Evolutionary conservation across 2,797 vertebrate species (phyloP).

Genomic region (Ciconia nigra): DNA sequence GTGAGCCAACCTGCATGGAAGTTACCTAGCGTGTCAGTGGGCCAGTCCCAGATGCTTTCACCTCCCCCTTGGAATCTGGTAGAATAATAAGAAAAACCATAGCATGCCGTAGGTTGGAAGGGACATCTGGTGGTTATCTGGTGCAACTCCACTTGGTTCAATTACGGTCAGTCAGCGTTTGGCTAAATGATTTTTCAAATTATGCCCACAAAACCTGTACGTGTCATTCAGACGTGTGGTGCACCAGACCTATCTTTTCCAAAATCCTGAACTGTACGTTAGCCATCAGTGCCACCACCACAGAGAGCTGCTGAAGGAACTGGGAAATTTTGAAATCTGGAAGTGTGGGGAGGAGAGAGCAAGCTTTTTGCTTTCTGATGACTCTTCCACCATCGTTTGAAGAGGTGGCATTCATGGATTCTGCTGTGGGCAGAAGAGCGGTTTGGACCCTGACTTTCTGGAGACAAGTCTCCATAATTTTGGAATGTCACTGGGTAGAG

Average conservation of each 20-base stretch:
- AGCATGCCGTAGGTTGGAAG: neutral
- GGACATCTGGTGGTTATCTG: neutral
- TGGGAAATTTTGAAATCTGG: neutral
- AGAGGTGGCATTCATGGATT: neutral
- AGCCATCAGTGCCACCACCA: neutral
- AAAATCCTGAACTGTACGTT: neutral
- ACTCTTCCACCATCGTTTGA: rapidly evolving
- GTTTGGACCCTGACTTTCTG: neutral
- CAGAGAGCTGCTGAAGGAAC: neutral
- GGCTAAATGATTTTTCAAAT: neutral
- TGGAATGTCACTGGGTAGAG: neutral
- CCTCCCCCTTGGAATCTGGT: neutral
- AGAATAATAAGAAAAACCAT: neutral
- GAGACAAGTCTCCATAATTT: neutral
- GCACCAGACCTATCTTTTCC: neutral
- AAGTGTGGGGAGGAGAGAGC: neutral
- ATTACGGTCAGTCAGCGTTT: neutral
- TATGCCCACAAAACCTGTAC: neutral
- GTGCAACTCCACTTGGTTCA: neutral
- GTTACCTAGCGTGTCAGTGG: neutral
- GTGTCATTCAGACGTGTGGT: neutral
- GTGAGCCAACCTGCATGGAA: neutral
- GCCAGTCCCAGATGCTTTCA: neutral
- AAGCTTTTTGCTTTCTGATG: neutral
- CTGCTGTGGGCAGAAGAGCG: neutral